phyloP scores from a whole-genome alignment of 2,888 invertebrate genomes.

The Conops quadrifasciatus region DNA sequence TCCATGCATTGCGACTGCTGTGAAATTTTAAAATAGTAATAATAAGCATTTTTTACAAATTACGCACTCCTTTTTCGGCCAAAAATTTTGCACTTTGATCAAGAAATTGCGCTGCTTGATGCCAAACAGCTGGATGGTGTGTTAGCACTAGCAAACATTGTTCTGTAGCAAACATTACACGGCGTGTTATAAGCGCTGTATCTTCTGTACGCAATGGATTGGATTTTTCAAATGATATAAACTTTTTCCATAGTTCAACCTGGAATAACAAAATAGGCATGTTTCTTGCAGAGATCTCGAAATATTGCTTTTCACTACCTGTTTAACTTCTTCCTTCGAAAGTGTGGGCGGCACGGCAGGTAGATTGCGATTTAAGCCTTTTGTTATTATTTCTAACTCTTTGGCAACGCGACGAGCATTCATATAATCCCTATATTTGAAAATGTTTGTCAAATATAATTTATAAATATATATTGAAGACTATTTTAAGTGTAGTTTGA shows the following conservation, averaged over 20 bases:
- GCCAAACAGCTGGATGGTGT: conserved; percentile 99
- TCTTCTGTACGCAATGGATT: conserved; percentile 98
- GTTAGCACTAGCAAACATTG: conserved; percentile 96
- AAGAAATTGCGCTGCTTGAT: conserved; percentile 96
- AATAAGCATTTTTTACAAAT: conserved; percentile 43
- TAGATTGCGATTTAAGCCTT: conserved; percentile 93
- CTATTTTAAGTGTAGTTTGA: too few species aligned
- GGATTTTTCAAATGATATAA: conserved; percentile 95
- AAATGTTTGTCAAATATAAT: conserved; percentile 6
- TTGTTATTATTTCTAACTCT: conserved; percentile 92
- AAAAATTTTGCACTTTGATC: conserved; percentile 94
- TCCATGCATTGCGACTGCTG: conserved; percentile 28
- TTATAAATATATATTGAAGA: too few species aligned
- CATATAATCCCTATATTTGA: conserved; percentile 84
- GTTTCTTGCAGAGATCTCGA: not conserved
- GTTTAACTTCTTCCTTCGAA: conserved; percentile 89
- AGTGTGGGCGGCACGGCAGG: conserved; percentile 97
- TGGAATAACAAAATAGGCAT: conserved; percentile 35
- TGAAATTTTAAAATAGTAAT: conserved; percentile 38
- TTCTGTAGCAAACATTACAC: conserved; percentile 99
- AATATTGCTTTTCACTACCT: conserved; percentile 68
- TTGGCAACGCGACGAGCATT: conserved; percentile 95
- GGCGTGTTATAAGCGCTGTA: conserved; percentile 87
- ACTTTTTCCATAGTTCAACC: conserved; percentile 99
- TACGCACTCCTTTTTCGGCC: conserved; percentile 90